Evolutionary conservation across 1,140 invertebrate genomes (phyloP).

Genomic region (Drosophila insularis): DNA sequence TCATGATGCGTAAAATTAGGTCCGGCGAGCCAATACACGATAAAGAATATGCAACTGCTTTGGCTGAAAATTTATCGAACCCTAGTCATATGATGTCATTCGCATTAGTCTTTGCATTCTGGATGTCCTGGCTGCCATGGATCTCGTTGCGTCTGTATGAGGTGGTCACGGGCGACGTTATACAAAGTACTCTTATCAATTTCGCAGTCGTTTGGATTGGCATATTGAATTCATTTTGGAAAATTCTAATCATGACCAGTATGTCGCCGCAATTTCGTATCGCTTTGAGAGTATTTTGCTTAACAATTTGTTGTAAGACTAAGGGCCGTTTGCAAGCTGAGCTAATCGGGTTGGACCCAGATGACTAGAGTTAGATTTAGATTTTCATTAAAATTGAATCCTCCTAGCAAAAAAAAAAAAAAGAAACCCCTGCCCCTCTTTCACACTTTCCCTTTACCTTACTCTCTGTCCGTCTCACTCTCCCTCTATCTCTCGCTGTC

Average conservation of each 20-base stretch:
- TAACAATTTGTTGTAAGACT: constrained; percentile 94
- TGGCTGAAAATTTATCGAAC: constrained; percentile 94
- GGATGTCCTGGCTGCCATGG: constrained; percentile 96
- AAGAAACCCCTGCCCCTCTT: too few relatives aligned
- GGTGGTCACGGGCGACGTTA: constrained; percentile 84
- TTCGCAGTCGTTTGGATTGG: constrained; percentile 97
- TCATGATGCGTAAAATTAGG: constrained; percentile 91
- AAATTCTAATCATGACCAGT: constrained; percentile 93
- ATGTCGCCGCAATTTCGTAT: constrained; percentile 95
- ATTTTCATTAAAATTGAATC: constrained; percentile 38
- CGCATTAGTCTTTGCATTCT: constrained; percentile 93
- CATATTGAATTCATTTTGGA: constrained; percentile 96
- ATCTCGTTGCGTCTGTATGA: constrained; percentile 88
- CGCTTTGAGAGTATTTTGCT: constrained; percentile 92
- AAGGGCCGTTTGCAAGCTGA: constrained; percentile 90
- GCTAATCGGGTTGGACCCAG: constrained; percentile 91
- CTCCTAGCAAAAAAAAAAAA: neutral
- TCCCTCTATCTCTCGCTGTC: constrained; percentile 29
- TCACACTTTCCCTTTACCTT: neutral
- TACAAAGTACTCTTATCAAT: constrained; percentile 92
- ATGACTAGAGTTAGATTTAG: constrained; percentile 86
- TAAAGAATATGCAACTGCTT: constrained; percentile 95
- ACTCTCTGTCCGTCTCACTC: constrained; percentile 29
- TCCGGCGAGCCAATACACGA: constrained; percentile 93
- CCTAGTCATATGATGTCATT: constrained; percentile 98